A percentile compares a stretch with the other conserved stretches of the same genome.
Evolutionary conservation across 2,113 vertebrate genomes (phyloP).

Genomic region (Bos indicus): DNA sequence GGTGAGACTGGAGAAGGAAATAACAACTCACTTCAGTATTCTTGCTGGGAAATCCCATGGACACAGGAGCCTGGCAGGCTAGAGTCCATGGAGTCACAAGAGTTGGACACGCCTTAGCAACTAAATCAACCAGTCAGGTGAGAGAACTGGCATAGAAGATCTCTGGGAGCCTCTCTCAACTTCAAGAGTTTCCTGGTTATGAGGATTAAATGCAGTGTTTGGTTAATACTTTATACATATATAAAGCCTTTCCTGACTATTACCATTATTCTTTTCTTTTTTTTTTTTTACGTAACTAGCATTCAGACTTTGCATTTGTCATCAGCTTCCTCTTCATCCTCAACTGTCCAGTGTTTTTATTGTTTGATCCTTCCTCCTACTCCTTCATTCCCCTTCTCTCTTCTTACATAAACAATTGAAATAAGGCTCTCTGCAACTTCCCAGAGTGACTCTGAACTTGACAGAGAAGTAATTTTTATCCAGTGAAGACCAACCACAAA

Average conservation of each 20-base stretch:
- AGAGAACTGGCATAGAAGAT: background rate
- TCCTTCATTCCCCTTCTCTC: background rate
- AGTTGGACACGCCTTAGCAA: background rate
- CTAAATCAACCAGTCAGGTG: background rate
- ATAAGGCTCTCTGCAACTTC: background rate
- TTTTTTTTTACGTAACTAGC: background rate
- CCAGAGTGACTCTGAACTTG: background rate
- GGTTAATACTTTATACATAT: background rate
- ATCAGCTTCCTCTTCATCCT: background rate
- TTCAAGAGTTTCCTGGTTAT: background rate
- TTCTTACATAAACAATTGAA: background rate
- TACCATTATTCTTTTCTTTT: background rate
- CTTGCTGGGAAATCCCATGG: background rate
- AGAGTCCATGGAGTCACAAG: background rate
- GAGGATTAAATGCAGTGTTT: background rate
- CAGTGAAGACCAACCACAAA: background rate
- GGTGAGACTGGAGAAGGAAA: background rate
- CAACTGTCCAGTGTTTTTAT: background rate
- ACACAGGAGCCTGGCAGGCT: background rate
- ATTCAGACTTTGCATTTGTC: background rate
- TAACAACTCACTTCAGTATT: background rate
- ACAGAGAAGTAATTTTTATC: background rate
- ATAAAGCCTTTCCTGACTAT: background rate
- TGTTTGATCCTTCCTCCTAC: background rate
- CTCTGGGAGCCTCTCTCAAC: no score